Base-by-base conservation (phyloP, 2,797 vertebrate genomes). In the Micropoecilia bifurca region DNA sequence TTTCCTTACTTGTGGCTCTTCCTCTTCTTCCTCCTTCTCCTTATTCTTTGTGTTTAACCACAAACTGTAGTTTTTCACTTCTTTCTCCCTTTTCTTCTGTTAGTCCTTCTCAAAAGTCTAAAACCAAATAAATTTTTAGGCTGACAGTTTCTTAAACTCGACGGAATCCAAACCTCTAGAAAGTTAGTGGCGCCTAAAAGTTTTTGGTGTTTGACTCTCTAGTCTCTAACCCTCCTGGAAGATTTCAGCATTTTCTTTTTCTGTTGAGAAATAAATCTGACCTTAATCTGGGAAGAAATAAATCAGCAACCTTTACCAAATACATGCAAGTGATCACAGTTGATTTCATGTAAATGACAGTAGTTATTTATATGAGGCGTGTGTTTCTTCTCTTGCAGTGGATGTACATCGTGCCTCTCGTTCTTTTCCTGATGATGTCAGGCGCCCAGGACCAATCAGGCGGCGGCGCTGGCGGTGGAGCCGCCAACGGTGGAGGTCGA, bases 391-490 rank as follows among this genome's bases (percentile, higher is more conserved):
- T 36, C 81, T 63, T 79, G 5, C 94, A 98, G 97, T 98, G 97
- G 97, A 98, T 98, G 97, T 98, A 98, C 95, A 98, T 98, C 68
- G 96, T 98, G 57, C 97, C 97, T 8, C 96, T 98, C 0, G 97
- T 98, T 80, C 97, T 98, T 75, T 98, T 98, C 93, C 92, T 98
- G 86, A 98, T 98, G 97, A 99, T 99, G 98, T 98, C 98, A 0
- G 98, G 98, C 5, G 97, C 97, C 0, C 97, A 97, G 4, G 98
- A 98, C 12, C 96, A 97, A 1, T 97, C 97, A 1, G 97, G 97
- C 59, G 97, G 97, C 55, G 95, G 97, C 10, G 96, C 94, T 0
- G 94, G 96, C 0, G 96, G 96, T 0, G 96, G 97, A 2, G 96
- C 95, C 0, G 96, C 93, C 12, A 96, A 94, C 0, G 95, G 96